These are phyloP conservation scores for Archocentrus centrarchus DNA, from an alignment of 2,113 vertebrate species.

Conservation along the genomic window DNA sequence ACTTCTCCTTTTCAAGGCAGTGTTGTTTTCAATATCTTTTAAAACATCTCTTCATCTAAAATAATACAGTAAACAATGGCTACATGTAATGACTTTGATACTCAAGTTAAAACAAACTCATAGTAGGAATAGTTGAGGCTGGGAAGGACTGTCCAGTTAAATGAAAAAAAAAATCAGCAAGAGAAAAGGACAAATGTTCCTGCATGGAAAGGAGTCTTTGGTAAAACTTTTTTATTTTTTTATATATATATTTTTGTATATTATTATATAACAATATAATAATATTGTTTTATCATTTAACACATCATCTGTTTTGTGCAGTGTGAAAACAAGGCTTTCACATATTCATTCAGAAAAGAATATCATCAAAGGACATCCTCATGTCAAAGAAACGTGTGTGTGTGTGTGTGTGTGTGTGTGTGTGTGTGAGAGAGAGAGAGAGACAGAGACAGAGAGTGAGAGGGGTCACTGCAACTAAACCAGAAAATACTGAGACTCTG, in stretches of 20 bases:
- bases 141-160: too few species aligned
- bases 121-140: too few species aligned
- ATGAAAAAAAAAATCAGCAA: background rate
- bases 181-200: constrained; percentile 21
- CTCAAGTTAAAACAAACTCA: too few species aligned
- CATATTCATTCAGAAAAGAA: background rate
- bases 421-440: too few species aligned
- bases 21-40: background rate
- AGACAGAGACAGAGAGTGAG: too few species aligned
- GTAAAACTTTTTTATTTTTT: constrained; percentile 85
- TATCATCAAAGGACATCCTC: constrained; percentile 28
- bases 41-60: background rate
- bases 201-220: constrained; percentile 68
- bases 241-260: too few species aligned
- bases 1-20: too few species aligned
- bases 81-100: too few species aligned
- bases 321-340: constrained; percentile 31
- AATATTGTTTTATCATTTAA: constrained; percentile 12
- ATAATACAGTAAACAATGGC: too few species aligned
- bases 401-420: background rate
- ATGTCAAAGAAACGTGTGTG: constrained; percentile 6
- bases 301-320: constrained; percentile 77
- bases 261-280: background rate
- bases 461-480: background rate
- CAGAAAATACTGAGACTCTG: constrained; percentile 8